These are phyloP conservation scores for Parnassius smintheus DNA, from an alignment of 2,888 invertebrate genomes.

Conservation along the genomic window DNA sequence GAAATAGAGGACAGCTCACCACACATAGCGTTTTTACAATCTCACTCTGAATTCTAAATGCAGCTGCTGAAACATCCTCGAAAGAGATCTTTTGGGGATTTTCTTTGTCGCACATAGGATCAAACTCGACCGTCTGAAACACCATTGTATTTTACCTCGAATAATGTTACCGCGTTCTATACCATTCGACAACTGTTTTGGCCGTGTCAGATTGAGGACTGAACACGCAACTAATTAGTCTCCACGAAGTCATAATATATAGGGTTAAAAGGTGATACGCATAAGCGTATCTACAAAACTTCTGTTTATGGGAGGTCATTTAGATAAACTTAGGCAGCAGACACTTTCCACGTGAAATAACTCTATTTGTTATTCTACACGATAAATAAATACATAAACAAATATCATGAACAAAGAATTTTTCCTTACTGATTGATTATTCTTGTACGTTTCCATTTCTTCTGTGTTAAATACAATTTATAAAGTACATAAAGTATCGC, in stretches of 20 bases:
- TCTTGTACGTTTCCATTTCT: conserved; percentile 30
- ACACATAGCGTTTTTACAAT: conserved; percentile 92
- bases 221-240: neutral
- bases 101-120: conserved; percentile 84
- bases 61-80: conserved; percentile 94
- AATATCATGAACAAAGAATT: neutral
- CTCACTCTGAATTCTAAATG: conserved; percentile 92
- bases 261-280: conserved; percentile 21
- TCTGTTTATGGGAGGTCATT: conserved; percentile 19
- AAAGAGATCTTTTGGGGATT: conserved; percentile 87
- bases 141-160: conserved; percentile 54
- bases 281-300: conserved; percentile 14
- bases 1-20: conserved; percentile 72
- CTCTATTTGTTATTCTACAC: conserved; percentile 10
- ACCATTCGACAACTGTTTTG: neutral
- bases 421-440: conserved; percentile 25
- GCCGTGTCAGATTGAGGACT: conserved; percentile 7
- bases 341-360: conserved; percentile 7
- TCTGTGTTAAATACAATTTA: neutral
- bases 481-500: neutral
- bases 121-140: conserved; percentile 70
- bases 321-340: conserved; percentile 5
- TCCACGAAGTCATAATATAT: conserved; percentile 11
- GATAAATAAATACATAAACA: neutral
- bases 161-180: conserved; percentile 6